Percentiles rank a stretch among this genome's conserved stretches.
Evolutionary conservation across 2,888 invertebrate genomes (phyloP).

Genomic region (Antheraea assamensis): DNA sequence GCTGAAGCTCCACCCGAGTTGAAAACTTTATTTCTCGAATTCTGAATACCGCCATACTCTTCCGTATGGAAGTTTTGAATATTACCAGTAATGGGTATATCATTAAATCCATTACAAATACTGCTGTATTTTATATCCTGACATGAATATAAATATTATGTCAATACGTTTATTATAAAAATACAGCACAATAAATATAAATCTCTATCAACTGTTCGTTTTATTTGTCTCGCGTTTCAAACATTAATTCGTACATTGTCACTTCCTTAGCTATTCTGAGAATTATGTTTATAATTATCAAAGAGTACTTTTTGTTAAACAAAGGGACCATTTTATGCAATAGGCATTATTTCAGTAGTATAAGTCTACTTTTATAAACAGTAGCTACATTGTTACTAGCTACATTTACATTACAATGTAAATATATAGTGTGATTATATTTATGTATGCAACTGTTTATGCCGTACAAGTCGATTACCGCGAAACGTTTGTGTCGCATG

Average conservation of each 20-base stretch:
- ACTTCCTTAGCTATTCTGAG: background rate
- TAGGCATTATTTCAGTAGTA: background rate
- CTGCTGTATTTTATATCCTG: constrained; percentile 2
- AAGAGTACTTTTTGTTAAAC: background rate
- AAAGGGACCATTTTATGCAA: background rate
- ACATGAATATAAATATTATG: background rate
- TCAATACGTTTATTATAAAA: background rate
- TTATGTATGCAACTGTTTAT: too few relatives aligned
- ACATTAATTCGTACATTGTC: background rate
- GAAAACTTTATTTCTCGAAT: constrained; percentile 24
- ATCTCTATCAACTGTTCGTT: background rate
- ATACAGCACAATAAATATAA: constrained; percentile 7
- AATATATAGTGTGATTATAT: too few relatives aligned
- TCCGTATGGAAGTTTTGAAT: background rate
- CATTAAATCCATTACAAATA: background rate
- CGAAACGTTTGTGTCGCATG: too few relatives aligned
- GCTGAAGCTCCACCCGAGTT: constrained; percentile 32
- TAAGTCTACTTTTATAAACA: background rate
- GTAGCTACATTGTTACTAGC: background rate
- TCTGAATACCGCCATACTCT: background rate
- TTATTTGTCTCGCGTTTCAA: background rate
- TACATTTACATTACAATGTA: too few relatives aligned
- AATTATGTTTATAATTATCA: background rate
- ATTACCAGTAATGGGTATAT: background rate
- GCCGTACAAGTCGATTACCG: too few relatives aligned